Base-by-base conservation (phyloP, 2,888 invertebrate genomes). In the Ochropacha duplaris region DNA sequence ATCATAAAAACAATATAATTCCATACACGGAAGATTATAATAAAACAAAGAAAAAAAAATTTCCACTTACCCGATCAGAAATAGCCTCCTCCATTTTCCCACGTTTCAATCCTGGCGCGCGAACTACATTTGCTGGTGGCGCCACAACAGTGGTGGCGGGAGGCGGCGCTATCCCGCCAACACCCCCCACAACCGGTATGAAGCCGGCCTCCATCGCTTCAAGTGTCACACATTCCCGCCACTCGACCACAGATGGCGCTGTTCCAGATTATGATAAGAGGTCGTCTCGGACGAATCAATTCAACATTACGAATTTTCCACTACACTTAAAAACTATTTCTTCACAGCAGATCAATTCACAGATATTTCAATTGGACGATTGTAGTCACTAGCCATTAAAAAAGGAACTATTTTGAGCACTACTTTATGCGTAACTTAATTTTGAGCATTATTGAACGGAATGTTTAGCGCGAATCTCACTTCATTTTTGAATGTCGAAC, bases 21-120 rank as follows among this genome's bases (percentile, higher is more conserved):
- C n/a, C n/a, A n/a, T n/a, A n/a, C n/a, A n/a, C n/a, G n/a, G n/a
- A n/a, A n/a, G n/a, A 28, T 8, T 28, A 8, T 6, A 28, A 28
- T 28, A 28, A 34, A 34, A 9, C 14, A 34, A 14, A 34, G 16
- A 39, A 5, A 19, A 39, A 52, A 52, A 44, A 19, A 51, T 24
- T 24, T 60, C 24, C 55, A 95, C 96, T 96, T 72, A 96, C 96
- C 94, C 96, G 94, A 88, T 96, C 96, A 54, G 95, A 94, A 60
- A 96, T 95, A 58, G 96, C 94, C 70, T 96, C 95, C 78, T 96
- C 96, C 81, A 95, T 94, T 84, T 96, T 96, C 68, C 97, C 97
- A 79, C 96, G 94, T 79, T 96, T 96, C 72, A 97, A 88, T 36
- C 95, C 95, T 26, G 96, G 96, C 73, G 96, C 96, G 66, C 97